Evolutionary conservation across 2,888 invertebrate species (phyloP), one percentile per base, ranked within the genome.

Genomic region (Drosophila parthenogenetica): DNA sequence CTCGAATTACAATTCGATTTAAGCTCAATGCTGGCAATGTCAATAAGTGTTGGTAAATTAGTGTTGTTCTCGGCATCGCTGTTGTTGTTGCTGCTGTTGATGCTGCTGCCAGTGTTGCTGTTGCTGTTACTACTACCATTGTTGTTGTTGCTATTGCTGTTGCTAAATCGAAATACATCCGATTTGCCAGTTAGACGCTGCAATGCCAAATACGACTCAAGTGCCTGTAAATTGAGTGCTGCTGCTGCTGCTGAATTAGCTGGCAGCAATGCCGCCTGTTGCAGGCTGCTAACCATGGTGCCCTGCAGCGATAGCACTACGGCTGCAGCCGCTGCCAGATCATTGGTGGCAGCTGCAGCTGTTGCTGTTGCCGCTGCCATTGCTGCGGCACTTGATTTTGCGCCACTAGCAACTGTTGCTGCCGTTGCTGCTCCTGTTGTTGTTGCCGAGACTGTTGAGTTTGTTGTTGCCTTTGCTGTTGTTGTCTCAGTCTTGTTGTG

Each of bases 211-310:
- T 97, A 97, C 46, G 96, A 97, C 93, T 97, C 97, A 69, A 97
- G 93, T 29, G 97, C 97, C 93, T 97, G 97, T 37, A 97, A 93
- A 91, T 97, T 97, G 17, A 97, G 93, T 0, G 97, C 97, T 39
- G 96, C 96, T 39, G 97, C 97, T 8, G 96, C 97, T 4, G 96
- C 96, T 2, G 96, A 96, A 82, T 96, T 96, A 0, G 95, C 95
- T 7, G 97, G 97, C 82, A 97, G 91, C 22, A 97, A 93, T 0
- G 97, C 96, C 1, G 97, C 97, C 90, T 97, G 96, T 91, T 97
- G 97, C 76, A 97, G 92, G 10, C 97, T 96, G 87, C 95, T 96
- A 93, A 97, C 95, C 94, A 97, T 95, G 8, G 97, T 96, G 90
- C 96, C 96, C 92, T 97, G 97, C 55, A 97, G 93, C 13, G 96